Conservation (phyloP, 2,797 vertebrate species). For the Cryptoblepharus egeriae region DNA sequence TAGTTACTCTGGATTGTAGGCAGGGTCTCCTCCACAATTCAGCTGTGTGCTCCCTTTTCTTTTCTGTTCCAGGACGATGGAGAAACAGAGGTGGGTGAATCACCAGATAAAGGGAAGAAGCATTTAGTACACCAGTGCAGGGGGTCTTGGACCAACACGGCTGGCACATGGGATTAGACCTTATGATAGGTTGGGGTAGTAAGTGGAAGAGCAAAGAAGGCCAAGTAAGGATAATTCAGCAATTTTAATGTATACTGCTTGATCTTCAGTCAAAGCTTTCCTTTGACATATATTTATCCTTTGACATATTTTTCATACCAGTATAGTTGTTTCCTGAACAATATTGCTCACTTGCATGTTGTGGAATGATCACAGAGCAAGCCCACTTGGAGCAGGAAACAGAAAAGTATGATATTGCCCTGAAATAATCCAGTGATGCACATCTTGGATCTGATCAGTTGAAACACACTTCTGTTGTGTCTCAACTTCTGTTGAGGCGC, state of each 20-base stretch:
- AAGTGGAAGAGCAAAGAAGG: not conserved
- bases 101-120: no score
- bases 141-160: no score
- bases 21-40: no score
- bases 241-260: not conserved
- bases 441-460: not conserved
- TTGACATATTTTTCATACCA: not conserved
- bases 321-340: not conserved
- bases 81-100: no score
- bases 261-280: not conserved
- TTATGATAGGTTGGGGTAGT: no score
- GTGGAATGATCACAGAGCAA: not conserved
- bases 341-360: not conserved
- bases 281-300: not conserved
- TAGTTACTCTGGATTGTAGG: no score
- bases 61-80: no score
- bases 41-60: no score
- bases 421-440: not conserved
- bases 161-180: no score
- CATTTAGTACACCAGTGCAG: no score
- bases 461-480: not conserved
- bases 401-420: not conserved
- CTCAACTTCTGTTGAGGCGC: not conserved
- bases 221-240: not conserved
- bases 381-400: not conserved